Base-by-base conservation (phyloP, 2,113 vertebrate genomes). In the Hirundichthys speculiger region DNA sequence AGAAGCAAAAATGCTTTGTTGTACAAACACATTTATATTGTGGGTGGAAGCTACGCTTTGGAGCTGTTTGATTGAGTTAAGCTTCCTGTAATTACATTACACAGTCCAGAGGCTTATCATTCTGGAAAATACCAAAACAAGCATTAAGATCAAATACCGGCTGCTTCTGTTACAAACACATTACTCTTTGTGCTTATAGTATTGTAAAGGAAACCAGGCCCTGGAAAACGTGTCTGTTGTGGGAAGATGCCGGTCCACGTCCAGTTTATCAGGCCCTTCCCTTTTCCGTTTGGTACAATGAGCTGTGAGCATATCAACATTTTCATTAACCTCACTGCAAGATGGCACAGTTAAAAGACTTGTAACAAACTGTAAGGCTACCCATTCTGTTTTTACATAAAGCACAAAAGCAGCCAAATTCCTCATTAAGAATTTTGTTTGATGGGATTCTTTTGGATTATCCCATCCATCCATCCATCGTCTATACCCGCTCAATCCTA, bases 211-310 rank as follows among this genome's bases (percentile, higher is more conserved):
- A 82, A 84, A 62, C 54, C 16, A 5, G 67, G 72, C 61, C 75
- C 80, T 71, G 79, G 82, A 88, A 85, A 68, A 56, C 16, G 9
- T 27, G 18, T 24, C 52, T 72, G 63, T 69, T 81, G 42, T 25
- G 19, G 56, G 42, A 71, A 83, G 51, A 68, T 57, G 19, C 73
- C 60, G 39, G 54, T 64, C 25, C 51, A 11, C 34, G 60, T 69
- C 65, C 18, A 20, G 70, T 60, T 88, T 82, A 88, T 90, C 72
- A 77, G 58, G 65, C 34, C 41, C 42, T 85, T 78, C n/a, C 41
- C n/a, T 61, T 34, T 70, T 89, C 80, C 83, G 73, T 63, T 12
- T n/a, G 51, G 40, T 53, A 51, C 42, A 16, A 51, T 11, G 34
- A 58, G 64, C 64, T 59, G 42, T 50, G 7, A 52, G 48, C 42